Evolutionary conservation across 2,888 invertebrate species (phyloP).

Genomic region (Hipparchia semele): DNA sequence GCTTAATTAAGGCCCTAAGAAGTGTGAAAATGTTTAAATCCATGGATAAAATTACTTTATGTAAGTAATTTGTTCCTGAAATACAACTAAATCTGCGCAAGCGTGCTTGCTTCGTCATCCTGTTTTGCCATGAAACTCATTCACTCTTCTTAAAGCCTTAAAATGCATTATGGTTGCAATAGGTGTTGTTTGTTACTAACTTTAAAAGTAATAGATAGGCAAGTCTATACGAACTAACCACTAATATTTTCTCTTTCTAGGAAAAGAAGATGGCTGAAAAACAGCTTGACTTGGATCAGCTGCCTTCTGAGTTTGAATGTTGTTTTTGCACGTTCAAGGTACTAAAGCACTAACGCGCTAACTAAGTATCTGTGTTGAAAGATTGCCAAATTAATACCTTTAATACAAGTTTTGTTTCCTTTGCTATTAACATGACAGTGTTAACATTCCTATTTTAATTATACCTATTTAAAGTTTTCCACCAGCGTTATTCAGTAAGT

Average conservation of each 20-base stretch:
- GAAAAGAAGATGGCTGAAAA: conserved; percentile 88
- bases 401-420: conserved; percentile 24
- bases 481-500: conserved; percentile 55
- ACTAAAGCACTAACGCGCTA: conserved; percentile 74
- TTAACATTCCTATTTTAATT: conserved; percentile 37
- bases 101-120: too few relatives aligned
- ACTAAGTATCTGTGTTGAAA: conserved; percentile 27
- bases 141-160: too few relatives aligned
- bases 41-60: too few relatives aligned
- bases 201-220: background rate
- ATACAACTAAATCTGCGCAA: too few relatives aligned
- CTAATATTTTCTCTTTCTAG: conserved; percentile 80
- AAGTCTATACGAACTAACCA: conserved; percentile 44
- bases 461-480: conserved; percentile 48
- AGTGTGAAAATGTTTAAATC: too few relatives aligned
- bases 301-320: conserved; percentile 98
- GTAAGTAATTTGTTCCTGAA: background rate
- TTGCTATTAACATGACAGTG: conserved; percentile 39
- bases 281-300: conserved; percentile 92
- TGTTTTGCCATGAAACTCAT: too few relatives aligned
- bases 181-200: background rate
- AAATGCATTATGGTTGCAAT: too few relatives aligned
- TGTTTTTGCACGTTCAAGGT: conserved; percentile 98
- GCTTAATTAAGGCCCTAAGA: background rate
- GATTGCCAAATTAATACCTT: conserved; percentile 25